Conservation (phyloP, 2,797 vertebrate species). For the Poliocrania exsul region DNA sequence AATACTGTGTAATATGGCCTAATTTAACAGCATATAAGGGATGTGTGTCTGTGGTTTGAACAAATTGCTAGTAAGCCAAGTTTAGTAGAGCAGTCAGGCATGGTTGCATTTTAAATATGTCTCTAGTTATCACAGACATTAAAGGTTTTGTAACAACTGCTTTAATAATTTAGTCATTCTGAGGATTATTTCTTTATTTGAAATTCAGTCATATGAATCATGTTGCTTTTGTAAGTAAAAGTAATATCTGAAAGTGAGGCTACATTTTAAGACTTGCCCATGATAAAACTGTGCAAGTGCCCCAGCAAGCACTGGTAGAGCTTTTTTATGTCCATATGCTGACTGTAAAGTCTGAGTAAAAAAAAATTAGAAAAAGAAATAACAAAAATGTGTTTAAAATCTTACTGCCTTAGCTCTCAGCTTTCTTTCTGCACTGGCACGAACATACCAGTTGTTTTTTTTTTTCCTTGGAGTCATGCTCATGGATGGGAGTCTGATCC, state of each 20-base stretch:
- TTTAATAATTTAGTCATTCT: conserved; percentile 29
- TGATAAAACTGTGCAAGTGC: neutral
- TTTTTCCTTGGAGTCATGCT: neutral
- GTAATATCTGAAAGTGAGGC: neutral
- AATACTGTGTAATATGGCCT: conserved; percentile 43
- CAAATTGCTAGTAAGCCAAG: conserved; percentile 5
- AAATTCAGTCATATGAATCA: neutral
- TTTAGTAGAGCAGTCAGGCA: conserved; percentile 23
- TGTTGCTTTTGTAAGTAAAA: neutral
- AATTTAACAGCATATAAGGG: conserved; percentile 28
- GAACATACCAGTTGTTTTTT: accelerated
- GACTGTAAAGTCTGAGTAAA: neutral
- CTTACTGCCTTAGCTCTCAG: neutral
- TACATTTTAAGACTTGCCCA: neutral
- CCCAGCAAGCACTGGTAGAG: neutral
- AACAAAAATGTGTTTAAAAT: neutral
- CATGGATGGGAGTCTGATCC: neutral
- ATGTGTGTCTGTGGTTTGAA: conserved; percentile 36
- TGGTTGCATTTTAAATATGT: conserved; percentile 33
- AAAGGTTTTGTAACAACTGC: neutral
- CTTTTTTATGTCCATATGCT: neutral
- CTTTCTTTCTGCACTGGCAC: neutral
- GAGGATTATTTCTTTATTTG: neutral
- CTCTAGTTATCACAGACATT: neutral
- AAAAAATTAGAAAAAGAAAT: neutral